Percentiles rank a stretch among this genome's conserved stretches.
Evolutionary conservation across 2,888 invertebrate species (phyloP).

Genomic region (Laspeyria flexula): DNA sequence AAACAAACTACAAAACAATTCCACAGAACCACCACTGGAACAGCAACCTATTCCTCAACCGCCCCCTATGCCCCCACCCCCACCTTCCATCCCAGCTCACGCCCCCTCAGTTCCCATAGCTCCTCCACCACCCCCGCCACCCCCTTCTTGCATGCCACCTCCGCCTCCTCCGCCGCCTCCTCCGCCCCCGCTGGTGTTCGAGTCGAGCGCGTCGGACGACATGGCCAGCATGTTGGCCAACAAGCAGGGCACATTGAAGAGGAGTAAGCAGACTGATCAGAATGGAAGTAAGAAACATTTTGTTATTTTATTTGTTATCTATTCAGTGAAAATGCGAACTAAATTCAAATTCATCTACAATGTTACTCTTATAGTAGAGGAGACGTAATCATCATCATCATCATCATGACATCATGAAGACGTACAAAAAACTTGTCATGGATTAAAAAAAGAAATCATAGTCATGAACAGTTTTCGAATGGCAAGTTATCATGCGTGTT

Average conservation of each 20-base stretch:
- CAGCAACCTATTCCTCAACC: constrained; percentile 17
- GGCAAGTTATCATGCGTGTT: no score
- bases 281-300: constrained; percentile 68
- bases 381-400: no score
- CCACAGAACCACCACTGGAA: no score
- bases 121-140: constrained; percentile 45
- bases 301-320: neutral
- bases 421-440: no score
- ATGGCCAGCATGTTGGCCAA: constrained; percentile 87
- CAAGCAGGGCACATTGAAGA: constrained; percentile 83
- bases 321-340: neutral
- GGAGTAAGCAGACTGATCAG: constrained; percentile 77
- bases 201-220: constrained; percentile 56
- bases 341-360: no score
- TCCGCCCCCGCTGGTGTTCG: constrained; percentile 71
- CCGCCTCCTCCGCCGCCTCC: constrained; percentile 74
- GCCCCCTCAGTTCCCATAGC: constrained; percentile 20
- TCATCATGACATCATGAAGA: no score
- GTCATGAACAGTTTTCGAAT: no score
- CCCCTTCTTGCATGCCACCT: constrained; percentile 31
- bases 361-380: no score
- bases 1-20: no score
- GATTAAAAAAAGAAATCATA: no score
- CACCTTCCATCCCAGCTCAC: constrained; percentile 13
- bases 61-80: constrained; percentile 38